These are phyloP conservation scores for Limnephilus lunatus DNA, from an alignment of 2,888 invertebrate species.

Conservation along the genomic window DNA sequence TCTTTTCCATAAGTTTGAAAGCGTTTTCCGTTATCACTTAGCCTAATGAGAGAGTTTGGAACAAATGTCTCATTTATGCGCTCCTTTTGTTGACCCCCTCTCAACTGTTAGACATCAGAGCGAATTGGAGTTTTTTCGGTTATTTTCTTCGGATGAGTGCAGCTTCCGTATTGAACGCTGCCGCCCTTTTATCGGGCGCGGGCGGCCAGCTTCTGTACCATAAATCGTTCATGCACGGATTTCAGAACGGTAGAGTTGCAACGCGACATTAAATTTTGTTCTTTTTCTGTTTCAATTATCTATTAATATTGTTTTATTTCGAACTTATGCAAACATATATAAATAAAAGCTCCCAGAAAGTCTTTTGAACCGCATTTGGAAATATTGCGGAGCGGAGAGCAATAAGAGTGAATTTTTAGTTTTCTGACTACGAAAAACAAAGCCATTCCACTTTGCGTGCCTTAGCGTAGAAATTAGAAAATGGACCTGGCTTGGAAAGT, in stretches of 20 bases:
- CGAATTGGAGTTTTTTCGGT: neutral
- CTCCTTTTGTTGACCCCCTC: neutral
- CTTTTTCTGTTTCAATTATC: neutral
- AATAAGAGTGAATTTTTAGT: neutral
- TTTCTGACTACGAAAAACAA: neutral
- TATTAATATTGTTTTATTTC: neutral
- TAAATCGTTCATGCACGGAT: neutral
- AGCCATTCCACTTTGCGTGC: neutral
- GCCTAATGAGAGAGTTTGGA: neutral
- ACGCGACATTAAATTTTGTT: neutral
- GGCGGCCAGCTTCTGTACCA: neutral
- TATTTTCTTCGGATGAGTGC: neutral
- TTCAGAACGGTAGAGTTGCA: neutral
- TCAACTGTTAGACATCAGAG: neutral
- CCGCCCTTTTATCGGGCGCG: neutral
- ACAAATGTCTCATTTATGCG: neutral
- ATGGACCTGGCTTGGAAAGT: no score
- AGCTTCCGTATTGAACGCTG: neutral
- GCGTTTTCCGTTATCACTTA: slow-evolving; percentile 2
- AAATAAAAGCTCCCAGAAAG: neutral
- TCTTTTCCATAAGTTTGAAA: neutral
- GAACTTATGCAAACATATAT: neutral
- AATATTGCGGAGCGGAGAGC: neutral
- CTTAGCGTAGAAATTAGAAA: neutral
- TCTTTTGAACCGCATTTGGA: neutral